Conservation (phyloP, 2,888 invertebrate species). For the Taenaris catops region DNA sequence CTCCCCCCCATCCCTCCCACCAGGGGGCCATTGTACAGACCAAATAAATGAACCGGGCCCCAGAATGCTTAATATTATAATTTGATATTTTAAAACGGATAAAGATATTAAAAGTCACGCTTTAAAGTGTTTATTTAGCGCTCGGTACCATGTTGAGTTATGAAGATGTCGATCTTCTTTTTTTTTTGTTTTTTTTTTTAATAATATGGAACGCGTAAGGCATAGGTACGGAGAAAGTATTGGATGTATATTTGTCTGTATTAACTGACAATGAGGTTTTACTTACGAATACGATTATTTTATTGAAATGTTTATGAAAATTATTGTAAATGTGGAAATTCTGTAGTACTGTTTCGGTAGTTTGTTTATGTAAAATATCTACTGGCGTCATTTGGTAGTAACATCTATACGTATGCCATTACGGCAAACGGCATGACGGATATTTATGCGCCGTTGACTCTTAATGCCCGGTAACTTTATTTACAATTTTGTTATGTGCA, state of each 20-base stretch:
- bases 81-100: conserved; percentile 78
- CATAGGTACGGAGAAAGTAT: background rate
- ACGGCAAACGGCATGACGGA: too few relatives aligned
- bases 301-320: too few relatives aligned
- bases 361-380: too few relatives aligned
- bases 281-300: too few relatives aligned
- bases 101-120: conserved; percentile 77
- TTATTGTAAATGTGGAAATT: too few relatives aligned
- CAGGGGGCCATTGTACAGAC: conserved; percentile 60
- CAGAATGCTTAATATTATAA: conserved; percentile 75
- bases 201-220: background rate
- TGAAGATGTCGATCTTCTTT: conserved; percentile 28
- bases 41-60: conserved; percentile 66
- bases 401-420: too few relatives aligned
- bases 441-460: too few relatives aligned
- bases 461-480: too few relatives aligned
- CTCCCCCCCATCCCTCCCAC: conserved; percentile 33
- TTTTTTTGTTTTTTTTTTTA: conserved; percentile 36
- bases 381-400: too few relatives aligned
- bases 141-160: conserved; percentile 55
- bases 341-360: too few relatives aligned
- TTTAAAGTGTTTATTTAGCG: conserved; percentile 73
- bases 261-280: too few relatives aligned
- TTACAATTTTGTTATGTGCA: too few relatives aligned
- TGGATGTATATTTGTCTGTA: background rate